Conservation (phyloP, 2,113 vertebrate genomes). For the Brienomyrus brachyistius region DNA sequence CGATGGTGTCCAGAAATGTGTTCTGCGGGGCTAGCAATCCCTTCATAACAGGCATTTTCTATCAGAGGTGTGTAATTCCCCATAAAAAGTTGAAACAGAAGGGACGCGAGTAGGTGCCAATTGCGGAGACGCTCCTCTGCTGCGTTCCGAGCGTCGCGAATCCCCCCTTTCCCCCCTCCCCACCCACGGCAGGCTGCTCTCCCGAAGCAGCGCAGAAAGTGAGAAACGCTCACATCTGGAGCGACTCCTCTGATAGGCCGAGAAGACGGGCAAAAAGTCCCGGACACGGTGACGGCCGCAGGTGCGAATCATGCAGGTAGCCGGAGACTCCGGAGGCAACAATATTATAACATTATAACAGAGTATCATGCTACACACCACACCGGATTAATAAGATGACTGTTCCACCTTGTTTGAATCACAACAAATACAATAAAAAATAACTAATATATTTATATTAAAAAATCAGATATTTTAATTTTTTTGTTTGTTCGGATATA, state of each 20-base stretch:
- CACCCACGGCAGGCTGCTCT: slow-evolving; percentile 31
- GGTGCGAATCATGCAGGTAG: slow-evolving; percentile 47
- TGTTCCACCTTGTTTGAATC: not conserved
- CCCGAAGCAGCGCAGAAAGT: slow-evolving; percentile 31
- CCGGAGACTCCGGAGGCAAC: not conserved
- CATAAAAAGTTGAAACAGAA: slow-evolving; percentile 77
- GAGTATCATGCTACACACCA: not conserved
- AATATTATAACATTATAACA: not conserved
- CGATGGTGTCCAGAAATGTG: slow-evolving; percentile 97
- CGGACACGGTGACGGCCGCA: slow-evolving; percentile 39
- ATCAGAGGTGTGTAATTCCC: slow-evolving; percentile 75
- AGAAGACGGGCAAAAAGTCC: not conserved
- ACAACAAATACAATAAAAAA: not conserved
- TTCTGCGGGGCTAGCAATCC: slow-evolving; percentile 97
- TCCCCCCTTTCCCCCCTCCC: slow-evolving; percentile 19
- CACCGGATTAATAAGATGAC: not conserved
- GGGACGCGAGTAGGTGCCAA: slow-evolving; percentile 33
- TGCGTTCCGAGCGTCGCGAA: slow-evolving; percentile 1
- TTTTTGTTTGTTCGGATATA: not conserved
- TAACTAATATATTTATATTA: not conserved
- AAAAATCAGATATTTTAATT: not conserved
- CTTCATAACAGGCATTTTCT: slow-evolving; percentile 99
- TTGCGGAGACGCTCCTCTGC: slow-evolving; percentile 34
- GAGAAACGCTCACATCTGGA: slow-evolving; percentile 40
- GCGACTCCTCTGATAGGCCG: slow-evolving; percentile 11